phyloP scores from a whole-genome alignment of 2,888 invertebrate species.

The Erpobdella octoculata region DNA sequence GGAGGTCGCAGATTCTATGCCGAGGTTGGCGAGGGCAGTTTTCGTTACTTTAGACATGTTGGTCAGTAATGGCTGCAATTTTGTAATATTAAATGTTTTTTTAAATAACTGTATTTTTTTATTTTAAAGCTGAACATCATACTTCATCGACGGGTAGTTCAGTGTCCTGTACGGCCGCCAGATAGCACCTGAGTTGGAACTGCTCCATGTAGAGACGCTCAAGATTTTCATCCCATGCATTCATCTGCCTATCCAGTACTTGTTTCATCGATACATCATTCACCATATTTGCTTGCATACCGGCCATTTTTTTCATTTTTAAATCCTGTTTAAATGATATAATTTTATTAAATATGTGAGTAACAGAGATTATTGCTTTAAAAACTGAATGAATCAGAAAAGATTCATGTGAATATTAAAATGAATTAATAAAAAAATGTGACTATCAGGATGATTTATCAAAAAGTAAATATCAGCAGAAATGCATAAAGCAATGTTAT shows the following conservation, averaged over 20 bases:
- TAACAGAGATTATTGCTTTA: too few species aligned
- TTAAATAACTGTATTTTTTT: not conserved
- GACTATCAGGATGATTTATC: too few species aligned
- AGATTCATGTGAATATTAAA: not conserved
- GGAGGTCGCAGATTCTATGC: constrained; percentile 92
- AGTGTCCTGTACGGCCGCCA: constrained; percentile 76
- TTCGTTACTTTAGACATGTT: constrained; percentile 91
- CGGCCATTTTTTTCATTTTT: constrained; percentile 94
- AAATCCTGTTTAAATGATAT: constrained; percentile 68
- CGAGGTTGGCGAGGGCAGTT: constrained; percentile 83
- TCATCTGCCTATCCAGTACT: constrained; percentile 83
- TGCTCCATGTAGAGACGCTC: constrained; percentile 92
- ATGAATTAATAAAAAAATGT: constrained; percentile 6
- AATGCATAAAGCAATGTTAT: too few species aligned
- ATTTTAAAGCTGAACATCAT: constrained; percentile 41
- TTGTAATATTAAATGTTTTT: not conserved
- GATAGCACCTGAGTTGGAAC: constrained; percentile 88
- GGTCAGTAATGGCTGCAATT: constrained; percentile 77
- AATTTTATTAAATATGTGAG: too few species aligned
- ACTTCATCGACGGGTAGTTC: constrained; percentile 96
- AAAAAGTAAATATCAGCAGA: too few species aligned
- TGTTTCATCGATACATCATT: constrained; percentile 82
- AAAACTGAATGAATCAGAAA: too few species aligned
- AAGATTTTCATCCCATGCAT: constrained; percentile 92
- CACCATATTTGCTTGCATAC: constrained; percentile 89